These are phyloP conservation scores for Adoxophyes honmai DNA, from an alignment of 1,140 invertebrate species.

Conservation along the genomic window DNA sequence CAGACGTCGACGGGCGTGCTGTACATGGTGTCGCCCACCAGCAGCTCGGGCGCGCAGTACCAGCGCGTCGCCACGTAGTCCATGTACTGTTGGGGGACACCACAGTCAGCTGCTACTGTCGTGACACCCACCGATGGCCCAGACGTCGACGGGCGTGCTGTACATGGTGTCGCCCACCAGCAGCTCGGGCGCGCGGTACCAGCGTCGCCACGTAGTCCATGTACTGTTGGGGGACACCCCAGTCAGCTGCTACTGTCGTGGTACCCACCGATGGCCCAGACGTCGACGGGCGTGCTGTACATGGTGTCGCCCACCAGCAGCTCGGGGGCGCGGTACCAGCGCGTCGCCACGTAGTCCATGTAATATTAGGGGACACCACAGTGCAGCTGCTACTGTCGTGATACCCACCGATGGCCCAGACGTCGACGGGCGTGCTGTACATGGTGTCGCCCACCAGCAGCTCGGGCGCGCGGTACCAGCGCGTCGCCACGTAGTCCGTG, in stretches of 20 bases:
- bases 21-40: slow-evolving; percentile 98
- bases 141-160: slow-evolving; percentile 97
- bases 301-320: slow-evolving; percentile 97
- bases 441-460: slow-evolving; percentile 97
- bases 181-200: slow-evolving; percentile 98
- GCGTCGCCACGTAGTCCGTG: slow-evolving; percentile 99
- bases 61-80: slow-evolving; percentile 99
- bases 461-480: slow-evolving; percentile 99
- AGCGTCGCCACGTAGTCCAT: slow-evolving; percentile 99
- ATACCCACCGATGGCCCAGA: slow-evolving; percentile 92
- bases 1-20: slow-evolving; percentile 98
- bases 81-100: slow-evolving; percentile 83
- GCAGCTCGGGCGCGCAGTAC: slow-evolving; percentile 97
- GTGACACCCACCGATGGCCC: slow-evolving; percentile 87
- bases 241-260: slow-evolving; percentile 23
- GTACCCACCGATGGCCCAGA: slow-evolving; percentile 92
- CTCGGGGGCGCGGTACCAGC: slow-evolving; percentile 99
- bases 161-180: slow-evolving; percentile 98
- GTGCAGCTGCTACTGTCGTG: slow-evolving; percentile 24
- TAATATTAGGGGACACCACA: slow-evolving; percentile 77
- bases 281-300: slow-evolving; percentile 97
- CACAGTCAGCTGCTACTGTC: slow-evolving; percentile 23
- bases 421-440: slow-evolving; percentile 97
- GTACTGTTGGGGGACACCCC: slow-evolving; percentile 77
- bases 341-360: slow-evolving; percentile 99